Conservation (phyloP, 2,797 vertebrate species). For the Arnoldichthys spilopterus region DNA sequence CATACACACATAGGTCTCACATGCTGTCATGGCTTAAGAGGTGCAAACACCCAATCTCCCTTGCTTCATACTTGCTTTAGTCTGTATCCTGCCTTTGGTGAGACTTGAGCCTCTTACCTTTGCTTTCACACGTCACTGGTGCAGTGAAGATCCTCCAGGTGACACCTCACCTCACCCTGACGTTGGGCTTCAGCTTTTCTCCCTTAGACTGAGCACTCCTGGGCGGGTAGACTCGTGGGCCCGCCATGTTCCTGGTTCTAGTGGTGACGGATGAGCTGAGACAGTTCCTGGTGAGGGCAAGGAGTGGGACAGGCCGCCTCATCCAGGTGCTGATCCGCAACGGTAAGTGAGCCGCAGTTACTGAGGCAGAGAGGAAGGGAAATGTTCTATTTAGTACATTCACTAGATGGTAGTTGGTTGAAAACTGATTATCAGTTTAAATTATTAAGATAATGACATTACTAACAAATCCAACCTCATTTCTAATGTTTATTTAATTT, state of each 20-base stretch:
- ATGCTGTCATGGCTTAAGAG: conserved; percentile 28
- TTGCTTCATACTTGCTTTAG: conserved; percentile 28
- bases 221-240: conserved; percentile 57
- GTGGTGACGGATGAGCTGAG: conserved; percentile 93
- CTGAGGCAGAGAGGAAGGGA: not conserved
- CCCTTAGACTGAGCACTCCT: conserved; percentile 21
- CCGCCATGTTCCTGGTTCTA: conserved; percentile 93
- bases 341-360: conserved; percentile 83
- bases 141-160: conserved; percentile 27
- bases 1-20: conserved; percentile 44
- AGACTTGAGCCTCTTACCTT: conserved; percentile 2
- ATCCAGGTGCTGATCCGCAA: conserved; percentile 96
- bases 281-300: conserved; percentile 93
- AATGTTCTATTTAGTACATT: too few relatives aligned
- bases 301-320: conserved; percentile 89
- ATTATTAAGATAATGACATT: not conserved
- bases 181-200: conserved; percentile 6
- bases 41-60: conserved; percentile 23
- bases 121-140: not conserved
- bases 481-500: not conserved
- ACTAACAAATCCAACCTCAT: not conserved
- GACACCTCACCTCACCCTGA: conserved; percentile 18
- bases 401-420: not conserved
- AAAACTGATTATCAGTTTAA: not conserved
- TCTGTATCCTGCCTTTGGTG: not conserved